Percentiles rank a stretch among this genome's conserved stretches.
phyloP scores from a whole-genome alignment of 2,113 vertebrate species.

The Alaudala cheleensis region DNA sequence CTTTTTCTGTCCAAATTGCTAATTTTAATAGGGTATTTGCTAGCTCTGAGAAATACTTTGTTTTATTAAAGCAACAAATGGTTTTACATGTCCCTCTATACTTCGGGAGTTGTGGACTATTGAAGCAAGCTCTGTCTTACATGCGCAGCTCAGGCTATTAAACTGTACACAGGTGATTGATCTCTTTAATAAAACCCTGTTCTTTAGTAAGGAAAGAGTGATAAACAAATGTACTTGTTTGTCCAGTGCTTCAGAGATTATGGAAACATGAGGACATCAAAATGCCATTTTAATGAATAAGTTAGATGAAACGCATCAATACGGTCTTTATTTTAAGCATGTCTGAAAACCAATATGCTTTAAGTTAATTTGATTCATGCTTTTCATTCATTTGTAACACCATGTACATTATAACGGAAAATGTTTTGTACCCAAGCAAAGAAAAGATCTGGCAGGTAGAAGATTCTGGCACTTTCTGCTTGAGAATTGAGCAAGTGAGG shows the following conservation, averaged over 20 bases:
- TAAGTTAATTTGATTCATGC: slow-evolving; percentile 70
- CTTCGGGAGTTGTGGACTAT: slow-evolving; percentile 56
- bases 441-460: slow-evolving; percentile 38
- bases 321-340: slow-evolving; percentile 59
- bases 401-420: slow-evolving; percentile 53
- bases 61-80: slow-evolving; percentile 64
- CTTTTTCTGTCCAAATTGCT: slow-evolving; percentile 48
- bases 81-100: slow-evolving; percentile 52
- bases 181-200: slow-evolving; percentile 83
- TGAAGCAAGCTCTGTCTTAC: slow-evolving; percentile 55
- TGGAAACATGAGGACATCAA: slow-evolving; percentile 61
- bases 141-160: slow-evolving; percentile 69
- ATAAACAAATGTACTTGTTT: slow-evolving; percentile 81
- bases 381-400: slow-evolving; percentile 70
- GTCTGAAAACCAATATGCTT: slow-evolving; percentile 54
- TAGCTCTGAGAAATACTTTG: slow-evolving; percentile 36
- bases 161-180: slow-evolving; percentile 79
- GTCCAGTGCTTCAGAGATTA: slow-evolving; percentile 76
- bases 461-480: slow-evolving; percentile 39
- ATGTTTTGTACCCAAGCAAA: slow-evolving; percentile 30
- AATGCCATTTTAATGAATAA: slow-evolving; percentile 76
- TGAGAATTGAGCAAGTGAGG: slow-evolving; percentile 6
- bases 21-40: slow-evolving; percentile 39
- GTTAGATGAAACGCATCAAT: slow-evolving; percentile 79
- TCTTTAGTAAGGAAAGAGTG: slow-evolving; percentile 77